A percentile compares a stretch with the other conserved stretches of the same genome.
Evolutionary conservation across 2,113 vertebrate species (phyloP).

Genomic region (Aptenodytes patagonicus): DNA sequence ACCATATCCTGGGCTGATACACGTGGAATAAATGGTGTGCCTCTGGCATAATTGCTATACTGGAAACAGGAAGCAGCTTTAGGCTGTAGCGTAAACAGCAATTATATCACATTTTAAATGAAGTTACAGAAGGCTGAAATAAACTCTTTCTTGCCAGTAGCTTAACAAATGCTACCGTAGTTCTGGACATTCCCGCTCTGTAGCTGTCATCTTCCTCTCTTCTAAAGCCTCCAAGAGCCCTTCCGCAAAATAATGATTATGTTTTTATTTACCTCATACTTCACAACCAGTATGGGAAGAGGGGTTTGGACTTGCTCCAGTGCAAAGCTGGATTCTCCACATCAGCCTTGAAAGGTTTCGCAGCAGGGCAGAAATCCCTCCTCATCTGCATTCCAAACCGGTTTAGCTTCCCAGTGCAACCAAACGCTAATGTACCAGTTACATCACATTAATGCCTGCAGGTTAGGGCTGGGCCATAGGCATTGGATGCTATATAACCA

Average conservation of each 20-base stretch:
- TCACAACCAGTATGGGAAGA: neutral
- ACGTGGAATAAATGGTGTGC: neutral
- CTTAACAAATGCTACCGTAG: neutral
- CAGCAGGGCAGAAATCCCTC: neutral
- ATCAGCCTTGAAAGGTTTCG: neutral
- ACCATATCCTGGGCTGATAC: neutral
- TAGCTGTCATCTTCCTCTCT: neutral
- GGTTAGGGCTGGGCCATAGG: neutral
- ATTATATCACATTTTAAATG: constrained; percentile 16
- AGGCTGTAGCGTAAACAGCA: neutral
- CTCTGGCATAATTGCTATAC: neutral
- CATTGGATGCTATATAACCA: neutral
- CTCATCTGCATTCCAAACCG: neutral
- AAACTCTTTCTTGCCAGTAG: neutral
- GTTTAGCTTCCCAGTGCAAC: neutral
- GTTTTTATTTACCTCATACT: constrained; percentile 17
- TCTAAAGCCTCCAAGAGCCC: neutral
- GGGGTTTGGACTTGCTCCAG: neutral
- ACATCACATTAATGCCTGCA: neutral
- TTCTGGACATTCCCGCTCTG: neutral
- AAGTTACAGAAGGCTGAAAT: neutral
- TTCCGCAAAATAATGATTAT: neutral
- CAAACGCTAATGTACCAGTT: neutral
- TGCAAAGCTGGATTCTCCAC: neutral
- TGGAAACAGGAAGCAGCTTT: constrained; percentile 37